Conservation (phyloP, 2,113 vertebrate species). For the Agapornis roseicollis region DNA sequence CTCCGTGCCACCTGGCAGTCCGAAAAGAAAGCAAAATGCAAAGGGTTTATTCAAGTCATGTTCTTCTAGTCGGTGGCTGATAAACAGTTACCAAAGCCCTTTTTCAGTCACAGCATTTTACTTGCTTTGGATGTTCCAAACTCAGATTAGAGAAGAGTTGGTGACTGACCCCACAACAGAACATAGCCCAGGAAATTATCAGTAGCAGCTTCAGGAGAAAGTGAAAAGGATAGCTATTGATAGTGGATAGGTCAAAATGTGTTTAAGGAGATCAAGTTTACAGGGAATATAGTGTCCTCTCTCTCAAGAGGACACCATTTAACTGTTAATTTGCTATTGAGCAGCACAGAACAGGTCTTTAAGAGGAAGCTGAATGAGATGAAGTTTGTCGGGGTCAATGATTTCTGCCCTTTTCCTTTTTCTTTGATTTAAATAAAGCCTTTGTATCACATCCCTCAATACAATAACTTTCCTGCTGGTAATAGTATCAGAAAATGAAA, state of each 20-base stretch:
- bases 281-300: background rate
- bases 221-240: background rate
- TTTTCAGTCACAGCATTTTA: background rate
- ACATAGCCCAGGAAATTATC: fast-evolving
- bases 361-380: background rate
- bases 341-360: background rate
- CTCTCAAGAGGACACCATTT: background rate
- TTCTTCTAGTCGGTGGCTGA: background rate
- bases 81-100: background rate
- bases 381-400: background rate
- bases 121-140: background rate
- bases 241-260: background rate
- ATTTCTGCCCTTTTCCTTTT: background rate
- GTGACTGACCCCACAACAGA: background rate
- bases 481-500: background rate
- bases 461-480: background rate
- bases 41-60: background rate
- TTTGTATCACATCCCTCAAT: background rate
- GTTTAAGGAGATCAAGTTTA: background rate
- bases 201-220: background rate
- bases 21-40: background rate
- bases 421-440: background rate
- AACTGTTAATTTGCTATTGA: background rate
- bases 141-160: fast-evolving
- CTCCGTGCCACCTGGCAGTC: conserved; percentile 81